Evolutionary conservation across 2,888 invertebrate genomes (phyloP), one percentile per base, ranked within the genome.

Genomic region (Trypoxylon attenuatum): DNA sequence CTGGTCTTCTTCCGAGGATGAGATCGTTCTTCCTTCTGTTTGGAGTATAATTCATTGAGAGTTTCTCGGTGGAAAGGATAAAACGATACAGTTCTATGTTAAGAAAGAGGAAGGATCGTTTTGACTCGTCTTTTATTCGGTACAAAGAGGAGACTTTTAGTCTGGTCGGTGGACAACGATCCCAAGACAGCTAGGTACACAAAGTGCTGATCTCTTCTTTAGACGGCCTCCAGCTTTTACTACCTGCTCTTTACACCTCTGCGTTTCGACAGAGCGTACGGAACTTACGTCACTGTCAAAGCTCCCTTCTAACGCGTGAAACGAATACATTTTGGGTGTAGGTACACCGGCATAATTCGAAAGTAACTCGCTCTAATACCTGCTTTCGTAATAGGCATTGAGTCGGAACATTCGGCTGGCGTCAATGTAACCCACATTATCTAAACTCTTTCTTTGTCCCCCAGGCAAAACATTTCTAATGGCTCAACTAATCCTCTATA

Each of bases 131-230:
- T 33, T 33, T 33, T 33, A 5, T 33, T 4, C 3, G 1, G 2
- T 19, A 5, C 10, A 25, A n/a, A 23, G 5, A 47, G 15, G 6
- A n/a, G 25, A 18, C 22, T 61, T 45, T 57, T 27, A 50, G 42
- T 46, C 38, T 18, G 25, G 27, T n/a, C 22, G n/a, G 21, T 16
- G 39, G 21, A 60, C 16, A 43, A 21, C 8, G 15, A 39, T 15
- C 29, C 22, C 2, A 42, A 19, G 19, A 33, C 23, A 22, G 22
- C 21, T 51, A 50, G 43, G 52, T 62, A 62, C 58, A 57, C 43
- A 54, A 67, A 63, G 8, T 18, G 27, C 39, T 60, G 56, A 73
- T 71, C 59, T 68, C 49, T 54, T 51, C 45, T 38, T 52, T 27
- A 15, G 23, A 27, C 19, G 22, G 43, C 19, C 60, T 29, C 33